phyloP scores from a whole-genome alignment of 2,797 vertebrate species.

The Echiichthys vipera region DNA sequence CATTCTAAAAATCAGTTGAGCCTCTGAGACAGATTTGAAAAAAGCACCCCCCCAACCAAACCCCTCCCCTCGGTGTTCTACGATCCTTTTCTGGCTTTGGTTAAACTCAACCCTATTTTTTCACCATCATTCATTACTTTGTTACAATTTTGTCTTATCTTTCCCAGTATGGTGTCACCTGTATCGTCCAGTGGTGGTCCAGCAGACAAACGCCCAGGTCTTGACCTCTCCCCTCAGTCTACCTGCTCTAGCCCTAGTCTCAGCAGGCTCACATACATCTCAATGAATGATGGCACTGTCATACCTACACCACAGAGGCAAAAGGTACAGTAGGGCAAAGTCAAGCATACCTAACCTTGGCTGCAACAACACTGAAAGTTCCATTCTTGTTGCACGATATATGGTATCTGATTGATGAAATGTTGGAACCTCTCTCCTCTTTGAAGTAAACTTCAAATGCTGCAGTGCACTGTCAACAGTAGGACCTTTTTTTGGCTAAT shows the following conservation, averaged over 20 bases:
- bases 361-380: not conserved
- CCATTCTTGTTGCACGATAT: not conserved
- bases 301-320: slow-evolving; percentile 67
- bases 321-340: slow-evolving; percentile 77
- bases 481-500: no score
- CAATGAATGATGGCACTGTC: slow-evolving; percentile 84
- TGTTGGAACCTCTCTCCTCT: no score
- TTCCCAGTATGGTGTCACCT: slow-evolving; percentile 75
- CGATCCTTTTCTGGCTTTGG: no score
- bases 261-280: slow-evolving; percentile 92
- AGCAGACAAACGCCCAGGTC: slow-evolving; percentile 58
- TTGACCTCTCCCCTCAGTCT: slow-evolving; percentile 80
- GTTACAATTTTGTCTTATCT: not conserved
- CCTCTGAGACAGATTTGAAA: no score
- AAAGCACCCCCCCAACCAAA: no score
- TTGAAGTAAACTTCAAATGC: no score
- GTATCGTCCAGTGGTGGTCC: slow-evolving; percentile 41
- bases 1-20: no score
- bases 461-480: no score
- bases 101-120: no score
- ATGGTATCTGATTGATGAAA: no score
- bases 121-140: not conserved
- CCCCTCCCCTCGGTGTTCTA: no score
- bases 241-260: slow-evolving; percentile 85
- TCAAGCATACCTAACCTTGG: not conserved